Conservation (phyloP, 2,888 invertebrate genomes). For the Nesidiocoris tenuis region DNA sequence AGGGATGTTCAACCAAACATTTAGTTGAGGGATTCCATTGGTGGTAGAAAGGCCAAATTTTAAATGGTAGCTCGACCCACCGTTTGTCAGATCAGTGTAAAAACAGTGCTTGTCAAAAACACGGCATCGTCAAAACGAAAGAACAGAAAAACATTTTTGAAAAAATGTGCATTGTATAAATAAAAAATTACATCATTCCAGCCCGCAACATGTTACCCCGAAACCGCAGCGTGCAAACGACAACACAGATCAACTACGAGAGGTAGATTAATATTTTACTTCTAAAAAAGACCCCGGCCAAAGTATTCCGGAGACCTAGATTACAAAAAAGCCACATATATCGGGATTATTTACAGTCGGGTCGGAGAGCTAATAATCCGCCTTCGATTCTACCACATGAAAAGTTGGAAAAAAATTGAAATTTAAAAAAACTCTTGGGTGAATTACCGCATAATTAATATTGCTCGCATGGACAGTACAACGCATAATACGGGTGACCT, state of each 20-base stretch:
- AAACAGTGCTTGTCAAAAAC: background rate
- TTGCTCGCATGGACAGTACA: slow-evolving; percentile 47
- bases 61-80: too few species aligned
- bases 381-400: slow-evolving; percentile 39
- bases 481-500: slow-evolving; percentile 42
- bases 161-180: slow-evolving; percentile 25
- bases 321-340: slow-evolving; percentile 41
- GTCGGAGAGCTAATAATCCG: slow-evolving; percentile 32
- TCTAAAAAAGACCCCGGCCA: slow-evolving; percentile 5
- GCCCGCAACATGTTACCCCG: slow-evolving; percentile 42
- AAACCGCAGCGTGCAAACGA: slow-evolving; percentile 46
- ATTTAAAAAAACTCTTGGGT: background rate
- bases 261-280: background rate
- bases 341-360: slow-evolving; percentile 45
- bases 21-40: too few species aligned
- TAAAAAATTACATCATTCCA: slow-evolving; percentile 36
- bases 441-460: slow-evolving; percentile 47
- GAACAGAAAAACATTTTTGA: slow-evolving; percentile 24
- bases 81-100: background rate
- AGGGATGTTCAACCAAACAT: too few species aligned
- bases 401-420: background rate
- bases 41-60: too few species aligned
- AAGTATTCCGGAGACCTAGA: slow-evolving; percentile 33
- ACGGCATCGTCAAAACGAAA: slow-evolving; percentile 13
- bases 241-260: slow-evolving; percentile 39